Base-by-base conservation (phyloP, 1,140 invertebrate genomes). In the Luehdorfia chinensis region DNA sequence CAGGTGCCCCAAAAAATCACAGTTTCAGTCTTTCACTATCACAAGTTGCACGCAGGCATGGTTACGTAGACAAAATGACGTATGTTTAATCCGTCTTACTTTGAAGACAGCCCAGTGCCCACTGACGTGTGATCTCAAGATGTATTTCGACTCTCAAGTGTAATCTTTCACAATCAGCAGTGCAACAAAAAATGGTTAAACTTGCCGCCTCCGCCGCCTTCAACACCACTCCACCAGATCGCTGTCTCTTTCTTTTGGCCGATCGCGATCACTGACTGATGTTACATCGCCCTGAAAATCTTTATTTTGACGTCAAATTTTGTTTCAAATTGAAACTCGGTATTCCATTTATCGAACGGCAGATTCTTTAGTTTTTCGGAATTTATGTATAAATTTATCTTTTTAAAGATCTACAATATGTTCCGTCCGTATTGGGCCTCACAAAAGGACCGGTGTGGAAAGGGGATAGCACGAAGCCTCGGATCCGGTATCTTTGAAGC, bases 101-200 rank as follows among this genome's bases (percentile, higher is more conserved):
- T 84, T 83, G 76, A 86, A 86, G 79, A 84, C 79, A 83, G 83
- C 78, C 74, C 78, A 75, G 73, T 78, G 76, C 69, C 75, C 79
- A 86, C 83, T 86, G 83, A 86, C 83, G 83, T 86, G 78, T 86
- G 83, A 84, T 86, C 78, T 81, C 84, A 86, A 86, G 83, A 86
- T 86, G 79, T 86, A 86, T 86, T 86, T 86, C 79, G 79, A 86
- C 78, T 84, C 81, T 86, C 83, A 77, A 84, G 83, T 83, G 77
- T 86, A 86, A 86, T 84, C 83, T 86, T 84, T 86, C 79, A 86
- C 77, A 80, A 86, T 83, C 81, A 81, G 55, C 79, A 73, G 70
- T 73, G 73, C 78, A 86, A 84, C 83, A 86, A 86, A 86, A 86
- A 86, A 84, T 80, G 78, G 75, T 79, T 77, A 83, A 79, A 75